Conservation (phyloP, 2,797 vertebrate species). For the Chaenodraco wilsoni region DNA sequence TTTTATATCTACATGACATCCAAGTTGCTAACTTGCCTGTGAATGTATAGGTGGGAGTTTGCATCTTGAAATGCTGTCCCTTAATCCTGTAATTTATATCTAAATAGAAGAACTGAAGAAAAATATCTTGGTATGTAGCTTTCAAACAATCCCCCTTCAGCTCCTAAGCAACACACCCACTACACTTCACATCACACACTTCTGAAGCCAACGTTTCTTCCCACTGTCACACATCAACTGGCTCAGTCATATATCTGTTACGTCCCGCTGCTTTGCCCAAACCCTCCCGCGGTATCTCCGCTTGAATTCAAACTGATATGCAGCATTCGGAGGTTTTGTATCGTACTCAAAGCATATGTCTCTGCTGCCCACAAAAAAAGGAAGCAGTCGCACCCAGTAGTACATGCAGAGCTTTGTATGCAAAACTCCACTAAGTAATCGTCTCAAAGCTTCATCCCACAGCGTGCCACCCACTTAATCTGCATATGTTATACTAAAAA, state of each 20-base stretch:
- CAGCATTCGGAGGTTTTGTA: constrained; percentile 44
- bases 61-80: not conserved
- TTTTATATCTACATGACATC: not conserved
- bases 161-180: constrained; percentile 46
- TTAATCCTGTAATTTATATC: not conserved
- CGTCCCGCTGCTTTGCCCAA: constrained; percentile 62
- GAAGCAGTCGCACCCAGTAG: constrained; percentile 34
- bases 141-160: constrained; percentile 56
- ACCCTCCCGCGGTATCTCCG: constrained; percentile 63
- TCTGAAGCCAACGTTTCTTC: constrained; percentile 57
- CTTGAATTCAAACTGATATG: constrained; percentile 60
- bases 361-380: constrained; percentile 43
- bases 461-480: constrained; percentile 44
- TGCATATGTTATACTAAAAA: constrained; percentile 42
- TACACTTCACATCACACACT: constrained; percentile 55
- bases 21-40: not conserved
- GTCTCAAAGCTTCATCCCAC: constrained; percentile 44
- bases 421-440: constrained; percentile 58
- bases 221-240: constrained; percentile 74
- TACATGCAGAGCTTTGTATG: constrained; percentile 37
- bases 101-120: not conserved
- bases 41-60: not conserved
- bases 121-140: constrained; percentile 26
- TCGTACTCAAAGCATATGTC: constrained; percentile 47
- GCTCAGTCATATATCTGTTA: constrained; percentile 69